These are phyloP conservation scores for Gorsachius goisagi DNA, from an alignment of 2,113 vertebrate genomes.

Conservation along the genomic window DNA sequence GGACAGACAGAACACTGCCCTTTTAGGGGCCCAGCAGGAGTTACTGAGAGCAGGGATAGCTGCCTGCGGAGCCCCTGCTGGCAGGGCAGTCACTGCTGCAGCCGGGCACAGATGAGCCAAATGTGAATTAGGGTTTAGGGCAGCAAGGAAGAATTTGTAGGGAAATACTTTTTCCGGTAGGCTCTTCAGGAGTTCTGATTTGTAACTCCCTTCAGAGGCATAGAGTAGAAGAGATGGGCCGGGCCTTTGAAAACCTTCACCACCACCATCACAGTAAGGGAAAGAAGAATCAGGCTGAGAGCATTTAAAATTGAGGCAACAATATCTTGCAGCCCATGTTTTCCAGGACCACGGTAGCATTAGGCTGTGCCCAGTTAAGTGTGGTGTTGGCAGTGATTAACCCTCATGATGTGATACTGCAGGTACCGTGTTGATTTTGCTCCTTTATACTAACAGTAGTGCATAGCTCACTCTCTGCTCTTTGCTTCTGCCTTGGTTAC, in stretches of 20 bases:
- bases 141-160: not conserved
- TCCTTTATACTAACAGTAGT: not conserved
- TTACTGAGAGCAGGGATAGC: not conserved
- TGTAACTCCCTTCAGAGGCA: not conserved
- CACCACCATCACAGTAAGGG: not conserved
- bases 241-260: not conserved
- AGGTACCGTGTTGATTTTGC: not conserved
- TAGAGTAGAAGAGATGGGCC: not conserved
- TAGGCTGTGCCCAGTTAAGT: not conserved
- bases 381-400: not conserved
- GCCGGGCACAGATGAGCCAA: not conserved
- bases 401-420: not conserved
- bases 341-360: not conserved
- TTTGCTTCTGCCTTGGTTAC: constrained; percentile 67
- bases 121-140: not conserved
- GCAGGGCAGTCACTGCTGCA: not conserved
- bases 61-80: not conserved
- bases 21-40: not conserved
- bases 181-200: not conserved
- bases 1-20: not conserved
- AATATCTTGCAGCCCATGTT: not conserved
- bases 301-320: not conserved
- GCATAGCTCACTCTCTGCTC: not conserved
- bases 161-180: not conserved
- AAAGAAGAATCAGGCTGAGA: not conserved